A percentile compares a stretch with the other conserved stretches of the same genome.
Evolutionary conservation across 2,888 invertebrate species (phyloP).

Genomic region (Drosophila pegasa): DNA sequence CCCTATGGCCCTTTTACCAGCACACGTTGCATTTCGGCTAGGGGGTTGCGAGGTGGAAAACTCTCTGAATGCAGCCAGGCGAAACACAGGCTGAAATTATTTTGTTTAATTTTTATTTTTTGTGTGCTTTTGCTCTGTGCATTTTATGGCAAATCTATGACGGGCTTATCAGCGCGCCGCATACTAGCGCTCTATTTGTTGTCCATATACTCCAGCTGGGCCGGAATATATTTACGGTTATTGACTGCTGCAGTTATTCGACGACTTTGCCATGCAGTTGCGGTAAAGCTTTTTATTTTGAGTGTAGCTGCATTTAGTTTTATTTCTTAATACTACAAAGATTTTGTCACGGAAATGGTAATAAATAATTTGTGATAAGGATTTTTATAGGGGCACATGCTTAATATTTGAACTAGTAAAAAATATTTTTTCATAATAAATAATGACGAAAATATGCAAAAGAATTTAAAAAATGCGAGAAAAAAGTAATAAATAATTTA

Average conservation of each 20-base stretch:
- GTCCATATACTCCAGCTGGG: background rate
- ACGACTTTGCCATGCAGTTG: slow-evolving; percentile 13
- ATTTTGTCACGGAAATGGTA: too few relatives aligned
- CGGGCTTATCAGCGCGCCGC: slow-evolving; percentile 44
- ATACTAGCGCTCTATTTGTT: slow-evolving; percentile 21
- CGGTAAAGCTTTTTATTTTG: background rate
- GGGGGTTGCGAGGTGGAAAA: background rate
- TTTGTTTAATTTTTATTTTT: slow-evolving; percentile 25
- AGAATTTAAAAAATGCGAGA: too few relatives aligned
- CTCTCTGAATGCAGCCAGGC: slow-evolving; percentile 43
- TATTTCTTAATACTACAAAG: background rate
- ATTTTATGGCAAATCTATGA: slow-evolving; percentile 65
- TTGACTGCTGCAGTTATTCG: slow-evolving; percentile 23
- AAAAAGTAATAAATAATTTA: too few relatives aligned
- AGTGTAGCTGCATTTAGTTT: background rate
- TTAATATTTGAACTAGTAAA: too few relatives aligned
- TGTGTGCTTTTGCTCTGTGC: slow-evolving; percentile 27
- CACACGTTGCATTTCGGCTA: slow-evolving; percentile 11
- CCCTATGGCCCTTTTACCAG: slow-evolving; percentile 68
- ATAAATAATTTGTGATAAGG: too few relatives aligned
- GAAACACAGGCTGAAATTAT: slow-evolving; percentile 47
- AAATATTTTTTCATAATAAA: too few relatives aligned
- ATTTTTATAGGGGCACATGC: too few relatives aligned
- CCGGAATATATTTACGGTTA: slow-evolving; percentile 17
- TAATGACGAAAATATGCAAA: too few relatives aligned